Base-by-base conservation (phyloP, 2,113 vertebrate genomes). In the Pomatorhinus ruficollis region DNA sequence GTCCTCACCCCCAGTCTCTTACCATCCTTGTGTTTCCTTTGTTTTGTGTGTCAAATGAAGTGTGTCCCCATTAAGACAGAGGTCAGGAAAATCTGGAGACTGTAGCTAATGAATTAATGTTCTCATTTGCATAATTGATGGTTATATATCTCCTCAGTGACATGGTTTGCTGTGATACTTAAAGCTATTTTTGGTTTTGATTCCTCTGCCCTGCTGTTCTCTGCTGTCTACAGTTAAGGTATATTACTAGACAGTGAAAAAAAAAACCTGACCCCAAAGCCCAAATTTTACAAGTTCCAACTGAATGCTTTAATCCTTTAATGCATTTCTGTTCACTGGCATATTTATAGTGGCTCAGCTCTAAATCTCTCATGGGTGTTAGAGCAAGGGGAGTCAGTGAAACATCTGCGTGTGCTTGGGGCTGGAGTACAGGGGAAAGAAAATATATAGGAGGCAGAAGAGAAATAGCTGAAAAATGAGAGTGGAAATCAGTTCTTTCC, bases 51-150 rank as follows among this genome's bases (percentile, higher is more conserved):
- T 83, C 90, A 92, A 56, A 78, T 90, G 80, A 96, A 83, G 76
- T 60, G 0, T 75, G 90, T 95, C 86, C 52, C 88, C 72, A 83
- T 96, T 96, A 93, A 97, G 80, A 75, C 44, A 71, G 96, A 96
- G 93, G 96, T 93, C 96, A 88, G 82, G 87, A 81, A 93, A 92
- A 95, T 86, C 90, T 83, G 83, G 83, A 92, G 92, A 90, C 79
- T 88, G 76, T 88, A 88, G 90, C 83, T 96, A 97, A 96, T 95
- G 85, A 96, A 94, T 92, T 66, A 54, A 88, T 95, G 83, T 83
- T 53, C 72, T 93, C 79, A 85, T 96, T 93, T 96, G 92, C 95
- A 94, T 97, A 95, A 91, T 83, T 96, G 75, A 95, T 95, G 69
- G 90, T 74, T 94, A 81, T 72, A 70, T 25, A 40, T 92, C 95